phyloP scores from a whole-genome alignment of 2,797 vertebrate genomes.

The Clarias fuscus region DNA sequence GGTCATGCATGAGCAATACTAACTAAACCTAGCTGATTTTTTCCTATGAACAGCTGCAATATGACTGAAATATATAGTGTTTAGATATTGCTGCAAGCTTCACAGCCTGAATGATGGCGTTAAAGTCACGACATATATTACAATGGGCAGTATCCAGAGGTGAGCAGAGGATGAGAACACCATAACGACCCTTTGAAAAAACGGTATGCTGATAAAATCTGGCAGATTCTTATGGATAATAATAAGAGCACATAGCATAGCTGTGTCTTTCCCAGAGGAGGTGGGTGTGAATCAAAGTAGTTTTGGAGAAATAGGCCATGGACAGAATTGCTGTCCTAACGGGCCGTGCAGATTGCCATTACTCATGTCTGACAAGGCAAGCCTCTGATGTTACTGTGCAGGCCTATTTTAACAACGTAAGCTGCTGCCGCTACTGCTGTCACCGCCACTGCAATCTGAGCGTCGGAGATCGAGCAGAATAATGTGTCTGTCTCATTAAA shows the following conservation, averaged over 20 bases:
- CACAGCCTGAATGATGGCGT: background rate
- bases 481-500: constrained; percentile 48
- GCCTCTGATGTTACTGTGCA: constrained; percentile 57
- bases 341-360: constrained; percentile 56
- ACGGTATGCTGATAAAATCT: constrained; percentile 45
- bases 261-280: constrained; percentile 48
- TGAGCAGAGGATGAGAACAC: constrained; percentile 35
- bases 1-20: constrained; percentile 8
- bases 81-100: constrained; percentile 9
- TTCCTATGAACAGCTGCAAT: background rate
- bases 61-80: background rate
- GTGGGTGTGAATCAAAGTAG: constrained; percentile 56
- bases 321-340: constrained; percentile 63
- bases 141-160: constrained; percentile 33
- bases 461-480: constrained; percentile 47
- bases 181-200: constrained; percentile 42
- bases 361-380: constrained; percentile 62
- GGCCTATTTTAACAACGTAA: constrained; percentile 58
- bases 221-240: constrained; percentile 54
- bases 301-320: constrained; percentile 64
- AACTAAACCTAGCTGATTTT: background rate
- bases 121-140: constrained; percentile 27
- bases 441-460: constrained; percentile 43
- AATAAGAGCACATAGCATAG: constrained; percentile 45
- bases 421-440: constrained; percentile 46